phyloP scores from a whole-genome alignment of 2,113 vertebrate genomes.

The Axis porcinus region DNA sequence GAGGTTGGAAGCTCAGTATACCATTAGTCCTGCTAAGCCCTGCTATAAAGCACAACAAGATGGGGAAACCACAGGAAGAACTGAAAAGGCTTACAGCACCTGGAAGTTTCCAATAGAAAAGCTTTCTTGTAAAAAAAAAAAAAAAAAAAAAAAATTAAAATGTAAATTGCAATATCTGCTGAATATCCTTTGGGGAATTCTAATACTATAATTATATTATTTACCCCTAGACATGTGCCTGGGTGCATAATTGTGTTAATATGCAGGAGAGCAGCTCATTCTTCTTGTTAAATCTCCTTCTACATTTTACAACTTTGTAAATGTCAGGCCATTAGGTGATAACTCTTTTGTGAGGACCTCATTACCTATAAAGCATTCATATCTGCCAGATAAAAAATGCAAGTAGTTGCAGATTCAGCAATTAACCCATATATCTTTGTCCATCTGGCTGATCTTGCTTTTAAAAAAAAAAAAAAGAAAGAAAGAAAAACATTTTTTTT shows the following conservation, averaged over 20 bases:
- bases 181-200: conserved; percentile 55
- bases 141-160: conserved; percentile 67
- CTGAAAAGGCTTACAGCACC: background rate
- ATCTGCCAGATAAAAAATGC: conserved; percentile 69
- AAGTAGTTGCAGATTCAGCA: conserved; percentile 49
- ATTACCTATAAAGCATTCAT: conserved; percentile 69
- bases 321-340: conserved; percentile 65
- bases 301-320: conserved; percentile 72
- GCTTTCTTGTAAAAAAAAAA: conserved; percentile 53
- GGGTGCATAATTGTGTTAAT: conserved; percentile 66
- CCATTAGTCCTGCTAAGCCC: background rate
- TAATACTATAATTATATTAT: conserved; percentile 63
- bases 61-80: background rate
- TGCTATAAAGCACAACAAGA: background rate
- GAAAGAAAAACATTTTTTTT: background rate
- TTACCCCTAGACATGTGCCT: conserved; percentile 42
- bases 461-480: background rate
- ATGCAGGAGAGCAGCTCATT: conserved; percentile 57
- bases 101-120: conserved; percentile 43
- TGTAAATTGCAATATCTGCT: conserved; percentile 64
- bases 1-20: background rate
- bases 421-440: conserved; percentile 66
- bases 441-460: background rate
- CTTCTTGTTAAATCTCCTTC: conserved; percentile 63
- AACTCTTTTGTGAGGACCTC: conserved; percentile 69